These are phyloP conservation scores for Rhyacichthys aspro DNA, from an alignment of 2,797 vertebrate genomes.

Conservation along the genomic window DNA sequence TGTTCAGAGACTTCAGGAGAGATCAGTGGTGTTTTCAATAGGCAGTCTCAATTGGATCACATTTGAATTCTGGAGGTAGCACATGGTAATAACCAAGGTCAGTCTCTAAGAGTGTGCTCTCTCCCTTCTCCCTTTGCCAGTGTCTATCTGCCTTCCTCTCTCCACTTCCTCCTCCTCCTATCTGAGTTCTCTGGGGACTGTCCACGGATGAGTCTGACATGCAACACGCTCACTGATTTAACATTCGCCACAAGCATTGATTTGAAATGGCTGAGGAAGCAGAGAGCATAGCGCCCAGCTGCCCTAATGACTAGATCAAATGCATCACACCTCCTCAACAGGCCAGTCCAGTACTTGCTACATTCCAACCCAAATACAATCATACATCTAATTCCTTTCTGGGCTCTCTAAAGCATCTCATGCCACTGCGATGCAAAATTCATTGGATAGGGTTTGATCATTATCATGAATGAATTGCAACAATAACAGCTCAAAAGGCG, in stretches of 20 bases:
- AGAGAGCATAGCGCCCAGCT: slow-evolving; percentile 55
- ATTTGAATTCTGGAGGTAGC: slow-evolving; percentile 79
- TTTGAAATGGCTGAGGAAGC: slow-evolving; percentile 77
- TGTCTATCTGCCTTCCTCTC: slow-evolving; percentile 39
- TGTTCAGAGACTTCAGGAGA: slow-evolving; percentile 14
- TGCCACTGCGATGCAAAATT: slow-evolving; percentile 31
- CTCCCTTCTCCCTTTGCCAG: slow-evolving; percentile 25
- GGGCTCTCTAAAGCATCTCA: slow-evolving; percentile 29
- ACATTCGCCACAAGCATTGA: slow-evolving; percentile 78
- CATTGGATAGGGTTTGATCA: slow-evolving; percentile 32
- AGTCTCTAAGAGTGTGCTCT: slow-evolving; percentile 61
- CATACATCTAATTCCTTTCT: slow-evolving; percentile 59
- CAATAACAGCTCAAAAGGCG: slow-evolving; percentile 29
- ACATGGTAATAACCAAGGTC: slow-evolving; percentile 80
- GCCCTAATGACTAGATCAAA: slow-evolving; percentile 81
- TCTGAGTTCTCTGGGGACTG: slow-evolving; percentile 66
- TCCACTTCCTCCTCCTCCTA: slow-evolving; percentile 31
- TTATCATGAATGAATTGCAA: slow-evolving; percentile 23
- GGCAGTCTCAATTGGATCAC: slow-evolving; percentile 78
- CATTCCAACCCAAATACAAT: slow-evolving; percentile 63
- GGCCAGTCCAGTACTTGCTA: slow-evolving; percentile 45
- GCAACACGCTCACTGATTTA: slow-evolving; percentile 81
- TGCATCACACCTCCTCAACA: slow-evolving; percentile 72
- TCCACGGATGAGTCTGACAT: slow-evolving; percentile 78
- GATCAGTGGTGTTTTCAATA: slow-evolving; percentile 67